These are phyloP conservation scores for Ephestia elutella DNA, from an alignment of 1,140 invertebrate species.

Conservation along the genomic window DNA sequence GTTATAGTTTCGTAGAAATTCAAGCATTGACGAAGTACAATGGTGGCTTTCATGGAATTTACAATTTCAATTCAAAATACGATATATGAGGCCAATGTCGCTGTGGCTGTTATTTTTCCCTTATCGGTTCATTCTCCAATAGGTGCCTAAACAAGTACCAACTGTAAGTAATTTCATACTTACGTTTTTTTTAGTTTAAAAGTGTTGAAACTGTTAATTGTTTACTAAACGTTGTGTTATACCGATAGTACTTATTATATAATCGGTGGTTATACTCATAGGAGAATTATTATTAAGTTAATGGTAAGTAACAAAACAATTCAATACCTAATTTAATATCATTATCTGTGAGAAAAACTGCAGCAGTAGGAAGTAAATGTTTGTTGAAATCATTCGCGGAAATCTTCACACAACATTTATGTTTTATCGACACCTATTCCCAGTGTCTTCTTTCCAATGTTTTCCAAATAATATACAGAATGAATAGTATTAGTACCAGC, in stretches of 20 bases:
- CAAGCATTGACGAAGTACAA: neutral
- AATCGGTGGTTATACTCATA: no score
- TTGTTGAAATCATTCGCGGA: slow-evolving; percentile 33
- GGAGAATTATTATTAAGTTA: no score
- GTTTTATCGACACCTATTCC: slow-evolving; percentile 16
- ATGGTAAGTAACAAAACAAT: no score
- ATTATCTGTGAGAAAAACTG: neutral
- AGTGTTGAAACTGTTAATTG: no score
- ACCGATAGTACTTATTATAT: no score
- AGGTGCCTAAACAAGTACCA: neutral
- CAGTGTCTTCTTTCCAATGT: slow-evolving; percentile 25
- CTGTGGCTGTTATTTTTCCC: neutral
- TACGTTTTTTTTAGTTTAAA: neutral
- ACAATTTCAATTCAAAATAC: slow-evolving; percentile 6
- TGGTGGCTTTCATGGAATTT: slow-evolving; percentile 4
- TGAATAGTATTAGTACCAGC: slow-evolving; percentile 37
- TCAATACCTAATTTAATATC: no score
- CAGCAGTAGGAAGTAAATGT: slow-evolving; percentile 10
- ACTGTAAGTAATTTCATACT: neutral
- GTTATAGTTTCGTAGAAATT: neutral
- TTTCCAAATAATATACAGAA: slow-evolving; percentile 37
- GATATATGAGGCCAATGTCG: neutral
- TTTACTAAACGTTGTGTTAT: no score
- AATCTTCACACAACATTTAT: slow-evolving; percentile 22
- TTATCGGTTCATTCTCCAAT: neutral